Conservation (phyloP, 2,113 vertebrate species). For the Diadophis punctatus region DNA sequence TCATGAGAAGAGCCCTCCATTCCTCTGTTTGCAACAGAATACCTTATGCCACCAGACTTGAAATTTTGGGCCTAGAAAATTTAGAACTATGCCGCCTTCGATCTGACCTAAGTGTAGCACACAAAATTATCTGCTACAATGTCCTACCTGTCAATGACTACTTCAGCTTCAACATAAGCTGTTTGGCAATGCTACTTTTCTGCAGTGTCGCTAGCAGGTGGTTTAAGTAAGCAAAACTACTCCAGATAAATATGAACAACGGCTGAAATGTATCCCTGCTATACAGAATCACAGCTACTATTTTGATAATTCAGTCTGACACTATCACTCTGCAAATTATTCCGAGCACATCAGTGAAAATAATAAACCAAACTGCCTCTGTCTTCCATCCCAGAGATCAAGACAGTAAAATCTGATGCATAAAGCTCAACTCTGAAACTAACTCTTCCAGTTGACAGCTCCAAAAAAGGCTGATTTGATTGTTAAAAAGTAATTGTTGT, state of each 20-base stretch:
- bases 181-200: constrained; percentile 8
- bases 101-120: no score
- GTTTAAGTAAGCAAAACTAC: constrained; percentile 20
- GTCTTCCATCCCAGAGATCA: constrained; percentile 32
- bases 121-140: no score
- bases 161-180: not conserved
- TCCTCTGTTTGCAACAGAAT: no score
- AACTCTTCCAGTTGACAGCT: not conserved
- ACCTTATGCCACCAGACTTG: no score
- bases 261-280: constrained; percentile 10
- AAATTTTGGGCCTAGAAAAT: no score
- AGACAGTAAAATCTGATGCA: constrained; percentile 4
- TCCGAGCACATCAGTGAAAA: constrained; percentile 25
- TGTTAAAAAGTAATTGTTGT: not conserved
- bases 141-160: no score
- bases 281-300: constrained; percentile 5
- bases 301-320: constrained; percentile 35
- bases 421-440: not conserved
- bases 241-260: constrained; percentile 29
- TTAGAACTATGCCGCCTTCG: no score
- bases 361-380: constrained; percentile 42
- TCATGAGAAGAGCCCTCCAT: no score
- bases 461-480: not conserved
- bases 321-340: constrained; percentile 39
- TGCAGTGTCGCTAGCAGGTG: constrained; percentile 21